phyloP scores from a whole-genome alignment of 2,797 vertebrate genomes.

The Hylomyscus alleni region DNA sequence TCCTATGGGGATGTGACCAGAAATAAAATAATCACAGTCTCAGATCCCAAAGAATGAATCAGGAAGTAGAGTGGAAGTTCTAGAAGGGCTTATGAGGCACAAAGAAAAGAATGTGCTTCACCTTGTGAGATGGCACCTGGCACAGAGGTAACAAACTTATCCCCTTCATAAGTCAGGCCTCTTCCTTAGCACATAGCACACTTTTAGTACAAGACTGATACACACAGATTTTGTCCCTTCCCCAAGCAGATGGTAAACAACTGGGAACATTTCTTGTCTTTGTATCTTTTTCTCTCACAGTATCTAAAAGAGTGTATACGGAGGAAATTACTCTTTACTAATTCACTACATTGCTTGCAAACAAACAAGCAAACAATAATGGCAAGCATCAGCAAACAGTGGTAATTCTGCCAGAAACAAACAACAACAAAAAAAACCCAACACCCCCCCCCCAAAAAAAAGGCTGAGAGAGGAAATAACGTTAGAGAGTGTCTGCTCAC shows the following conservation, averaged over 20 bases:
- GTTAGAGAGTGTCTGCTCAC: not conserved
- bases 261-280: not conserved
- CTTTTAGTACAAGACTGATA: not conserved
- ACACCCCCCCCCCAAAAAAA: too few species aligned
- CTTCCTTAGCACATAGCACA: not conserved
- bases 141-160: not conserved
- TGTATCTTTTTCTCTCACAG: not conserved
- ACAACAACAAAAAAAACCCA: too few species aligned
- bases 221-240: not conserved
- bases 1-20: not conserved
- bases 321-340: conserved; percentile 35
- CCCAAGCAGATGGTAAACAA: not conserved
- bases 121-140: not conserved
- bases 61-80: not conserved
- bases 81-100: not conserved
- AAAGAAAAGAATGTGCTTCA: not conserved
- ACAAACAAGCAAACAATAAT: not conserved
- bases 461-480: not conserved
- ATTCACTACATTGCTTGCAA: not conserved
- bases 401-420: not conserved
- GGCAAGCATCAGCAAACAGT: not conserved
- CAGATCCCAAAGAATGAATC: not conserved
- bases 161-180: not conserved
- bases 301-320: not conserved
- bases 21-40: conserved; percentile 29